Base-by-base conservation (phyloP, 2,888 invertebrate genomes). In the Imbricaverruca yamaguchii region DNA sequence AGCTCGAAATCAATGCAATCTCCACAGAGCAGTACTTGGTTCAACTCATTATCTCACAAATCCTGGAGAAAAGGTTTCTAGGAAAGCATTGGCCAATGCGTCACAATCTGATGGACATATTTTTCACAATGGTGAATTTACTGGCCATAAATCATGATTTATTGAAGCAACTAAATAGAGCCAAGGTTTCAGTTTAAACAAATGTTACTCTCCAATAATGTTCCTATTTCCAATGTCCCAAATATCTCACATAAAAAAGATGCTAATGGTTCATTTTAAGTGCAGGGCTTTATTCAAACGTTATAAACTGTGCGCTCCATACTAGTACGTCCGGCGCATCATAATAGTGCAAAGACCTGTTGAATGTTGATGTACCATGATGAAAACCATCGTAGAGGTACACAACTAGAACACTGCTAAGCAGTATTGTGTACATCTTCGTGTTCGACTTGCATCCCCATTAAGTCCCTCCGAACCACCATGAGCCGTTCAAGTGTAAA, bases 71-170 rank as follows among this genome's bases (percentile, higher is more conserved):
- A 69, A 69, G 3, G 39, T 23, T 69, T 39, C 69, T 25, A 13
- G 39, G 69, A 69, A 69, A 55, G 74, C 74, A 74, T 74, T 74
- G 74, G 74, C 53, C 55, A 53, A 74, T 74, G 55, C 21, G 53
- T 74, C 74, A 74, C 74, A 55, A 53, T 74, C 74, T 18, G 53
- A 74, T 74, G 55, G 74, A 18, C 74, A 55, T 74, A 18, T 21
- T 74, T 74, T 74, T 74, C 55, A 74, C 74, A 74, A 74, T 74
- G 0, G 53, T 2, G 55, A 55, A 74, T 74, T 74, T 74, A 74
- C 74, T 74, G 74, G 55, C 74, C 74, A 74, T 74, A 55, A 13
- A 10, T 53, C 74, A 55, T 53, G 74, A 74, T 74, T 74, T 74
- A 74, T 74, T 74, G 55, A 10, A 1, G 8, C 53, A 12, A 55